These are phyloP conservation scores for Trachops cirrhosus DNA, from an alignment of 2,797 vertebrate species.

Conservation along the genomic window DNA sequence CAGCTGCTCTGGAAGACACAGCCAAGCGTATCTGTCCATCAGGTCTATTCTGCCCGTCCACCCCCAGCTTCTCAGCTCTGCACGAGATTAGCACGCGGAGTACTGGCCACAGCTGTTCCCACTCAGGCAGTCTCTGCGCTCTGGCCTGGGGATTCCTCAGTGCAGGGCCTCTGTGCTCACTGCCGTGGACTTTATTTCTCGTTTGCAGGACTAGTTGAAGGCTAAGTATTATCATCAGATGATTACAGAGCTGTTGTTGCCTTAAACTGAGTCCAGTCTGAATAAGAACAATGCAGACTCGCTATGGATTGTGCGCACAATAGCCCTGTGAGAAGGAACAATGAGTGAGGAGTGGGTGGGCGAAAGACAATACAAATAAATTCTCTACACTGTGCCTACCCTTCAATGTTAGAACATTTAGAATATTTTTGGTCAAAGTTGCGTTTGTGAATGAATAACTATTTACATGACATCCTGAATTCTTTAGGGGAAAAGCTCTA, in stretches of 20 bases:
- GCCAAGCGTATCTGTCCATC: neutral
- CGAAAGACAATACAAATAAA: neutral
- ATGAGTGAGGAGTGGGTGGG: neutral
- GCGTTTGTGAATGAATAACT: neutral
- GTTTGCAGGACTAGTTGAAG: neutral
- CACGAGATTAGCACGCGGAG: neutral
- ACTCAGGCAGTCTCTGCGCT: neutral
- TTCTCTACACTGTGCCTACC: neutral
- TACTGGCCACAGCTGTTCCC: neutral
- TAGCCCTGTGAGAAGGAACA: neutral
- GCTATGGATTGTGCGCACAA: too few relatives aligned
- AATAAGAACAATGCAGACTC: neutral
- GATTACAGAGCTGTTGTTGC: neutral
- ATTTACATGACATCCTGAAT: neutral
- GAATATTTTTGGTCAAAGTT: neutral
- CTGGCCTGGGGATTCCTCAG: neutral
- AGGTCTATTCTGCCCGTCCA: neutral
- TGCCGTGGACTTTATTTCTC: neutral
- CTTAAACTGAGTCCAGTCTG: neutral
- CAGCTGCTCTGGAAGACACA: neutral
- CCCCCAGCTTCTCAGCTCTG: neutral
- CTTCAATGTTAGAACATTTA: neutral
- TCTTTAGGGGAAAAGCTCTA: neutral
- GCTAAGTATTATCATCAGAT: neutral
- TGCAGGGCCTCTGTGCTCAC: neutral